A percentile compares a stretch with the other conserved stretches of the same genome.
Evolutionary conservation across 2,113 vertebrate genomes (phyloP).

Genomic region (Bucco capensis): DNA sequence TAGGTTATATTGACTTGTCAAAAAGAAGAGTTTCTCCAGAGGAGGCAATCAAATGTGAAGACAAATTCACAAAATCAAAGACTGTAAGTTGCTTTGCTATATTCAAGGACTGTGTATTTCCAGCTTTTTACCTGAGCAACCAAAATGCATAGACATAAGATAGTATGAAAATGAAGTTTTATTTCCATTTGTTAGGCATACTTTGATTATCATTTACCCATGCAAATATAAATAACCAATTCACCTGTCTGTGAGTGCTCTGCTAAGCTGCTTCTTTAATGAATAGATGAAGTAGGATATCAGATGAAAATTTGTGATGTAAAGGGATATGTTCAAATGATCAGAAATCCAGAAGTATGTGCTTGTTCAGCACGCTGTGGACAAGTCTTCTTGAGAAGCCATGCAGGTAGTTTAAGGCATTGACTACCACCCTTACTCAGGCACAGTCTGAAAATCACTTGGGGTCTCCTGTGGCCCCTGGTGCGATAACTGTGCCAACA

Average conservation of each 20-base stretch:
- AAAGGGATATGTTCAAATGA: not conserved
- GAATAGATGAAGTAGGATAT: not conserved
- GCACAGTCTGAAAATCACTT: too few relatives aligned
- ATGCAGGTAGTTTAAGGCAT: not conserved
- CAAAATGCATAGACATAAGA: not conserved
- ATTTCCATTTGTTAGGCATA: not conserved
- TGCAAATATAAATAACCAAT: not conserved
- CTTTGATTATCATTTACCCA: not conserved
- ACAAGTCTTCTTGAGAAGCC: not conserved
- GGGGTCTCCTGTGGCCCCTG: too few relatives aligned
- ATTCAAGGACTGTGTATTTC: not conserved
- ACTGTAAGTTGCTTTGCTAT: conserved; percentile 80
- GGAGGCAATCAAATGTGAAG: conserved; percentile 98
- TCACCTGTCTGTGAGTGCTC: not conserved
- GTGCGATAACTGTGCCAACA: too few relatives aligned
- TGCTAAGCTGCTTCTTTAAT: not conserved
- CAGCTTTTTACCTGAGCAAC: not conserved
- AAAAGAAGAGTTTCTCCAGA: conserved; percentile 99
- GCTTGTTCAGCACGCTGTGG: not conserved
- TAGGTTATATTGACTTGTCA: conserved; percentile 97
- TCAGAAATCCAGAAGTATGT: not conserved
- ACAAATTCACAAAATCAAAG: conserved; percentile 99
- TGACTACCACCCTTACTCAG: too few relatives aligned
- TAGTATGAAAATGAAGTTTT: not conserved
- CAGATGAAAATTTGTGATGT: not conserved